Evolutionary conservation across 2,888 invertebrate genomes (phyloP).

Genomic region (Pyrochroa serraticornis): DNA sequence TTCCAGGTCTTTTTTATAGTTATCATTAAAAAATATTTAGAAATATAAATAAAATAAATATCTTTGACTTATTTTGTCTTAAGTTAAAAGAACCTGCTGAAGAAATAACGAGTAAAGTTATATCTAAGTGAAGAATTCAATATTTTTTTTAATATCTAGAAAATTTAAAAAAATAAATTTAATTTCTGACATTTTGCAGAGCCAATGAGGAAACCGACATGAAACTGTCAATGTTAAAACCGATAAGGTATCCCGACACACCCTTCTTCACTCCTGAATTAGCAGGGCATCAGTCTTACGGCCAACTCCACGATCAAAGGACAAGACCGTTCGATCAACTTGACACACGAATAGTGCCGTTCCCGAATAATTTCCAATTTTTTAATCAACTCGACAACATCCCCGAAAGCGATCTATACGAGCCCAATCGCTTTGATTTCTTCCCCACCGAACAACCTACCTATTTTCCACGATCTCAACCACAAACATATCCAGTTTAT

Average conservation of each 20-base stretch:
- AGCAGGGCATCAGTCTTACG: neutral
- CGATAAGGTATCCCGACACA: neutral
- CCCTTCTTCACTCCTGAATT: neutral
- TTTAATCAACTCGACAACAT: neutral
- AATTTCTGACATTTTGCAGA: slow-evolving; percentile 1
- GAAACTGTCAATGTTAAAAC: slow-evolving; percentile 18
- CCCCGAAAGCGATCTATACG: neutral
- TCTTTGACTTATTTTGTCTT: no score
- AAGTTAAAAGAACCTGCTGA: no score
- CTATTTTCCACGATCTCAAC: no score
- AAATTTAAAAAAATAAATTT: no score
- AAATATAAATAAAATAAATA: no score
- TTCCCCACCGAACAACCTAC: no score
- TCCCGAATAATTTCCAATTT: neutral
- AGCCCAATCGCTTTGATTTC: neutral
- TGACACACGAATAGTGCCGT: neutral
- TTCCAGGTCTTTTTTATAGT: no score
- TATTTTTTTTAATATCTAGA: no score
- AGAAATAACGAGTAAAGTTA: no score
- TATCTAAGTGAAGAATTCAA: no score
- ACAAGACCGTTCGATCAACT: neutral
- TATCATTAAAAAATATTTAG: no score
- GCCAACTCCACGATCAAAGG: neutral
- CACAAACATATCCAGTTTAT: no score
- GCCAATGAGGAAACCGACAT: slow-evolving; percentile 13